Evolutionary conservation across 1,140 invertebrate species (phyloP), one percentile per base, ranked within the genome.

Genomic region (Caerostris extrusa): DNA sequence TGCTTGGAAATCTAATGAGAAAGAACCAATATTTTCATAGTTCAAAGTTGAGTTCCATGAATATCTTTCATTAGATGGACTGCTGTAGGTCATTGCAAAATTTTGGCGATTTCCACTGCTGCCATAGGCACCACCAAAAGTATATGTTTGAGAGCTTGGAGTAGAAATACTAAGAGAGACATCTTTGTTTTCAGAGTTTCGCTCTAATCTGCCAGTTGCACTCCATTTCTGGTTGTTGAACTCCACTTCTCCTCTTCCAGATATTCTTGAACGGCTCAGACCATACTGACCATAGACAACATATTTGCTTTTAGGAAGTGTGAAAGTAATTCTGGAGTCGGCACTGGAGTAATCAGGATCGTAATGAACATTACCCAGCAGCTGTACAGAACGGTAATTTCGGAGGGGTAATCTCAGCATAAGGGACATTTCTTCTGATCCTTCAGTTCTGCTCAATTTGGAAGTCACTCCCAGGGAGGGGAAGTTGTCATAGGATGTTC

Each of bases 351-450:
- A 89, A 55, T 90, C 91, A 12, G 34, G 8, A 7, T 86, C 34
- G 19, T 94, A 77, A 67, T 93, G 94, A 2, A 82, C 64, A 67
- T 87, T 94, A 7, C 64, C 88, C 2, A 94, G 34, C 19, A 94
- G 71, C 14, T 91, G 81, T n/a, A 95, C 50, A 0, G 64, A 71
- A 60, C 60, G 12, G 53, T 94, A 94, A 7, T 90, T 61, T 7
- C 17, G 17, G 7, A 91, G 7, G 5, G 94, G 94, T 7, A 95
- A 19, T 56, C 57, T 67, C 7, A 94, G n/a, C 81, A 91, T 94
- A 34, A 95, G 34, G 3, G 95, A 95, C 12, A 95, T 90, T 34
- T 95, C 95, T 56, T 95, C 85, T 12, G 87, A 81, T 4, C 87
- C 61, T 57, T 93, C 34, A 17, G 87, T 90, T 19, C 91, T 77